phyloP scores from a whole-genome alignment of 2,888 invertebrate genomes.

The Habroteleia sp. region DNA sequence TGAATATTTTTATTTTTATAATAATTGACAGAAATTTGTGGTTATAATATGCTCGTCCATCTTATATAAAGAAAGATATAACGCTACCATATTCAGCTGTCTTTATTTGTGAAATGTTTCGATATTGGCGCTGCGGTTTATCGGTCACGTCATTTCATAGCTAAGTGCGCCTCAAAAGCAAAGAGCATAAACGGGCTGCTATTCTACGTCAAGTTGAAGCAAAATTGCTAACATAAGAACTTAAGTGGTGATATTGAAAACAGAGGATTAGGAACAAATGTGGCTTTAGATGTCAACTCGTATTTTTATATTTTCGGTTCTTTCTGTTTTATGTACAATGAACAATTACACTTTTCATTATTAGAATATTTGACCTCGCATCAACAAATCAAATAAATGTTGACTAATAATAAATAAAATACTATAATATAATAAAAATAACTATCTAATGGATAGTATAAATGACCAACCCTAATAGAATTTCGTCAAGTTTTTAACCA shows the following conservation, averaged over 20 bases:
- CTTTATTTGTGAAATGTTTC: conserved; percentile 60
- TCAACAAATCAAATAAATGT: no score
- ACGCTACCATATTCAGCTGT: conserved; percentile 50
- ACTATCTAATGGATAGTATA: no score
- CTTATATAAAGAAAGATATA: conserved; percentile 46
- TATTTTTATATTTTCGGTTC: conserved; percentile 30
- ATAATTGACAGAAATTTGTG: conserved; percentile 46
- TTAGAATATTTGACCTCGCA: no score
- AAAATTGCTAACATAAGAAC: conserved; percentile 59
- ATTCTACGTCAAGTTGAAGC: conserved; percentile 39
- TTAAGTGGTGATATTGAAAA: conserved; percentile 58
- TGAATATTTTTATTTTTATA: no score
- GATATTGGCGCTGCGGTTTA: conserved; percentile 60
- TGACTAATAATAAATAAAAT: no score
- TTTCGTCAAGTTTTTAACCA: no score
- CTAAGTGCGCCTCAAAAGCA: conserved; percentile 56
- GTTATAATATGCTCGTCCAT: conserved; percentile 48
- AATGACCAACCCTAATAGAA: no score
- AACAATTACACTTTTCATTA: no score
- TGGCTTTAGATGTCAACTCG: conserved; percentile 15
- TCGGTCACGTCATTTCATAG: conserved; percentile 58
- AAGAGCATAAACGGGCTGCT: conserved; percentile 55
- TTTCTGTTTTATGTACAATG: no score
- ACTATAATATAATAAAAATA: no score
- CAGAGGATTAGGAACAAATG: conserved; percentile 55